Conservation (phyloP, 2,797 vertebrate genomes). For the Liparis tanakae region DNA sequence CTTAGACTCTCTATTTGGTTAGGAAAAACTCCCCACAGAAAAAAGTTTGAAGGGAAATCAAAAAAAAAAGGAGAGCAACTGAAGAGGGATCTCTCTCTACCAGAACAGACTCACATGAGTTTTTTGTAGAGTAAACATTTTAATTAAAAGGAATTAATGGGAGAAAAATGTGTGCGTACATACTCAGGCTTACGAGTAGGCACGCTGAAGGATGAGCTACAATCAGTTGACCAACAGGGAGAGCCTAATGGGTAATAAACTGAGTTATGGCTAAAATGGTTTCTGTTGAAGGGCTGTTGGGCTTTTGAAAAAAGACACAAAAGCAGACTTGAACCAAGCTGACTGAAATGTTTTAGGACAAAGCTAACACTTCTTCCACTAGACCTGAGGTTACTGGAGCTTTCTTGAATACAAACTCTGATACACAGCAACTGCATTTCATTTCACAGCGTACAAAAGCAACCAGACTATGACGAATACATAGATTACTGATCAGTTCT, state of each 20-base stretch:
- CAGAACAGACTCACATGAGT: not conserved
- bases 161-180: conserved; percentile 3
- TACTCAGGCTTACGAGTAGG: not conserved
- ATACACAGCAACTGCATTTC: not conserved
- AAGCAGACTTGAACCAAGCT: conserved; percentile 35
- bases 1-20: not conserved
- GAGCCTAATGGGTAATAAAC: conserved; percentile 8
- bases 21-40: conserved; percentile 1
- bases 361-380: not conserved
- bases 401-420: conserved; percentile 9
- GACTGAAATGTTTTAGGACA: conserved; percentile 33
- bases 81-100: not conserved
- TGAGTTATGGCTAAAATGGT: not conserved
- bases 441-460: not conserved
- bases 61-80: not conserved
- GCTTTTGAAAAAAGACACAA: conserved; percentile 28
- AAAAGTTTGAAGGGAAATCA: too few relatives aligned
- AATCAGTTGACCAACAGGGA: not conserved
- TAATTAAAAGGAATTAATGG: not conserved
- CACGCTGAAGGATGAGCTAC: conserved; percentile 16
- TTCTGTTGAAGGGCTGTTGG: conserved; percentile 6
- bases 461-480: not conserved
- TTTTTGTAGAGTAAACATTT: conserved; percentile 1
- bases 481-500: not conserved
- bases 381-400: conserved; percentile 15